Base-by-base conservation (phyloP, 2,113 vertebrate species). In the Tachysurus vachellii region DNA sequence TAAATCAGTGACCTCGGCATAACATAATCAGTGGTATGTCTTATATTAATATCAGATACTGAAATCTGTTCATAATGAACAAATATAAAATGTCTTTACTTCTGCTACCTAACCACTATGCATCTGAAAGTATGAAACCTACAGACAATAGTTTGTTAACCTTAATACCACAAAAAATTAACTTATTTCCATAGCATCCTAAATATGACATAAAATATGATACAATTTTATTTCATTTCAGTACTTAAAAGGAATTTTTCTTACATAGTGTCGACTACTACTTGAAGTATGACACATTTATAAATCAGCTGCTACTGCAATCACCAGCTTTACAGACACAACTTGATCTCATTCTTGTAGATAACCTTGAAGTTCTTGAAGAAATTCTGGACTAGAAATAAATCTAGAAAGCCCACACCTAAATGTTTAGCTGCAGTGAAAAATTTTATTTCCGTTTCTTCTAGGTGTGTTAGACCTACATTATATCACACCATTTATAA, bases 51-150 rank as follows among this genome's bases (percentile, higher is more conserved):
- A 82, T 28, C 50, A 42, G 56, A 82, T 87, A 59, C 42, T 87
- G 9, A 47, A 62, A 53, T 87, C 7, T 50, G 56, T 87, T 82
- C n/a, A 87, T 62, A 73, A 81, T 71, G 23, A 59, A 82, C 54
- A 61, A 87, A 87, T 50, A 17, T 61, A 14, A 81, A 47, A 42
- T 66, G 31, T 44, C 13, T 85, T 80, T 21, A 66, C 28, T 71
- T 70, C 31, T 86, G 50, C 54, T 73, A 59, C 3, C 23, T 61
- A 9, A 62, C 54, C 17, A 82, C 86, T 87, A 87, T 87, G 86
- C 86, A 87, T 87, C 75, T 82, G 53, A 66, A 86, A 86, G 81
- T 42, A 50, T 73, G 11, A 75, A 53, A 56, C 17, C 28, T 62
- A 56, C 8, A 50, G 26, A 44, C 26, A 64, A 12, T 44, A n/a